A percentile compares a stretch with the other conserved stretches of the same genome.
These are phyloP conservation scores for Otocyon megalotis DNA, from an alignment of 2,113 vertebrate species.

Conservation along the genomic window DNA sequence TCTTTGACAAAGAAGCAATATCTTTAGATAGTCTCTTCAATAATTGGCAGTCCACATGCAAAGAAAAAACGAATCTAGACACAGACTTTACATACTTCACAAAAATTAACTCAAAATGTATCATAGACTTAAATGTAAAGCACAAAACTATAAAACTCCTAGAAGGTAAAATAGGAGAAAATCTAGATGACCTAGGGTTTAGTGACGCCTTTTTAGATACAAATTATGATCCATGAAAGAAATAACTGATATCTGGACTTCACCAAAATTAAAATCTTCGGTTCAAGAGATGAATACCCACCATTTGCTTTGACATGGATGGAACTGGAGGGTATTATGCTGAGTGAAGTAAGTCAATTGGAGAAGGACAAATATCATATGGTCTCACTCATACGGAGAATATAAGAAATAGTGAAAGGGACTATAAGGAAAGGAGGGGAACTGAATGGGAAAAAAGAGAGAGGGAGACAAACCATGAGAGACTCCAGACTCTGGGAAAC, in stretches of 20 bases:
- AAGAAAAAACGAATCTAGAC: not conserved
- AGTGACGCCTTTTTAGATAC: not conserved
- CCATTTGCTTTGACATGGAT: too few relatives aligned
- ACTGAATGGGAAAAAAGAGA: too few relatives aligned
- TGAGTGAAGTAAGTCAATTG: too few relatives aligned
- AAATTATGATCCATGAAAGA: not conserved
- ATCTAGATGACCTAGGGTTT: not conserved
- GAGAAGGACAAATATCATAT: too few relatives aligned
- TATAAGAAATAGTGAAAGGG: too few relatives aligned
- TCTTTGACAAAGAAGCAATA: not conserved
- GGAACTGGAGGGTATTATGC: too few relatives aligned
- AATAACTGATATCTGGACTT: not conserved
- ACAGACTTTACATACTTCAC: not conserved
- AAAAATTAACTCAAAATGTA: not conserved
- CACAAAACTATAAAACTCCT: not conserved
- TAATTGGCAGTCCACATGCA: not conserved
- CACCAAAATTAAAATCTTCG: not conserved
- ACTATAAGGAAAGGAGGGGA: too few relatives aligned
- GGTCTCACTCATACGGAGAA: too few relatives aligned
- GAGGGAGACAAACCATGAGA: too few relatives aligned
- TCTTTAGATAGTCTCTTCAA: not conserved
- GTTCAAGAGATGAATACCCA: too few relatives aligned
- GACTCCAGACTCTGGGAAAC: too few relatives aligned
- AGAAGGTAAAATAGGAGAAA: not conserved
- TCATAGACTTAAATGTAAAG: not conserved